Conservation (phyloP, 2,113 vertebrate species). For the Ptyas mucosa region DNA sequence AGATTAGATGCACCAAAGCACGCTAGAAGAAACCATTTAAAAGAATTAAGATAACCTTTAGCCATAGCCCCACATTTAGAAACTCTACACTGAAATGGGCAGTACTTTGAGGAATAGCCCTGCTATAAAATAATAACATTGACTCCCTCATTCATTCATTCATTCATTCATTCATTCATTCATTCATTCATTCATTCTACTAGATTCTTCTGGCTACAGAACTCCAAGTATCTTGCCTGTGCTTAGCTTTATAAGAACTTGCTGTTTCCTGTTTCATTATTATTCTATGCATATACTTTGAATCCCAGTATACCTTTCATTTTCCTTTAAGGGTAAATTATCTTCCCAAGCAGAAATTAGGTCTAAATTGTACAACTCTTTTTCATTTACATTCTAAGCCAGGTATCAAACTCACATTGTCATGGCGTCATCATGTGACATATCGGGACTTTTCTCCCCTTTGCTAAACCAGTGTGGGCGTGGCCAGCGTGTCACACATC, state of each 20-base stretch:
- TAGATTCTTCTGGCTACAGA: neutral
- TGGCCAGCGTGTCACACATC: too few relatives aligned
- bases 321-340: neutral
- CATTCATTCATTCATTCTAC: neutral
- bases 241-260: neutral
- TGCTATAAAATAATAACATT: neutral
- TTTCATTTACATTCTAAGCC: neutral
- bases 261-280: neutral
- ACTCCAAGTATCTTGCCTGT: neutral
- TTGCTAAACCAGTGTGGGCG: too few relatives aligned
- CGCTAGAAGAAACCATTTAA: neutral
- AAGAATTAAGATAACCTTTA: neutral
- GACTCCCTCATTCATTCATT: neutral
- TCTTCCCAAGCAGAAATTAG: neutral
- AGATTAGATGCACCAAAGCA: neutral
- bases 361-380: neutral
- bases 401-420: too few relatives aligned
- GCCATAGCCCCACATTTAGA: neutral
- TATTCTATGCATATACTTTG: neutral
- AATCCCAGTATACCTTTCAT: neutral
- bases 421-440: too few relatives aligned
- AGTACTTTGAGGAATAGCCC: neutral
- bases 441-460: too few relatives aligned
- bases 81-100: neutral
- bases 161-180: neutral